A percentile compares a stretch with the other conserved stretches of the same genome.
phyloP scores from a whole-genome alignment of 2,113 vertebrate genomes.

The Delphinapterus leucas region DNA sequence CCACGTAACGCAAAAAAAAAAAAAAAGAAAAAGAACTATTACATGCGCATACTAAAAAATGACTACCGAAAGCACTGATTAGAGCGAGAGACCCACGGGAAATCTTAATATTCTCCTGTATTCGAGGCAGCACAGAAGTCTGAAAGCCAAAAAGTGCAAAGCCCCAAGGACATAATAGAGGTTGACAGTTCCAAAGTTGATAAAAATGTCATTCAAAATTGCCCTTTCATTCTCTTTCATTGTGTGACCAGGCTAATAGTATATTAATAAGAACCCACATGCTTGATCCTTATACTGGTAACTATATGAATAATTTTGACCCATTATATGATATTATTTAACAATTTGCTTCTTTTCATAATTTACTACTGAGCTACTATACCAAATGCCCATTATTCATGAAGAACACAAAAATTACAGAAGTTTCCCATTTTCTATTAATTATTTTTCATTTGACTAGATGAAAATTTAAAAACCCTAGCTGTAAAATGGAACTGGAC shows the following conservation, averaged over 20 bases:
- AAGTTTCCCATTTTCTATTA: not conserved
- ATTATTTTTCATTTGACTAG: constrained; percentile 42
- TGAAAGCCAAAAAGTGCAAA: constrained; percentile 75
- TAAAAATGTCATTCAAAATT: constrained; percentile 81
- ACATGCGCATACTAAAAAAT: not conserved
- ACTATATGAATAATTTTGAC: constrained; percentile 76
- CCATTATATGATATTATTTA: constrained; percentile 72
- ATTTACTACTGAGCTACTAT: constrained; percentile 50
- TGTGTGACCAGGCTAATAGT: constrained; percentile 74
- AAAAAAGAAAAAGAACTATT: not conserved
- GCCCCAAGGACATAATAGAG: constrained; percentile 77
- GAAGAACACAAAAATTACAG: constrained; percentile 20
- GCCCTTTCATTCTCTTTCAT: constrained; percentile 73
- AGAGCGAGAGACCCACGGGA: not conserved
- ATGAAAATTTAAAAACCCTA: constrained; percentile 20
- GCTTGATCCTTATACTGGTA: constrained; percentile 59
- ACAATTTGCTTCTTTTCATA: constrained; percentile 64
- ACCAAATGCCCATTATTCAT: constrained; percentile 8
- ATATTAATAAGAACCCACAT: constrained; percentile 74
- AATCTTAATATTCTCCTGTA: constrained; percentile 55
- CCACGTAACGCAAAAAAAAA: too few species aligned
- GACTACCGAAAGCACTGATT: not conserved
- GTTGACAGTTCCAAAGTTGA: constrained; percentile 75
- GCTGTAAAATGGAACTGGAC: not conserved
- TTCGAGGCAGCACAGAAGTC: constrained; percentile 70